These are phyloP conservation scores for Homalodisca vitripennis DNA, from an alignment of 1,140 invertebrate species.

Conservation along the genomic window DNA sequence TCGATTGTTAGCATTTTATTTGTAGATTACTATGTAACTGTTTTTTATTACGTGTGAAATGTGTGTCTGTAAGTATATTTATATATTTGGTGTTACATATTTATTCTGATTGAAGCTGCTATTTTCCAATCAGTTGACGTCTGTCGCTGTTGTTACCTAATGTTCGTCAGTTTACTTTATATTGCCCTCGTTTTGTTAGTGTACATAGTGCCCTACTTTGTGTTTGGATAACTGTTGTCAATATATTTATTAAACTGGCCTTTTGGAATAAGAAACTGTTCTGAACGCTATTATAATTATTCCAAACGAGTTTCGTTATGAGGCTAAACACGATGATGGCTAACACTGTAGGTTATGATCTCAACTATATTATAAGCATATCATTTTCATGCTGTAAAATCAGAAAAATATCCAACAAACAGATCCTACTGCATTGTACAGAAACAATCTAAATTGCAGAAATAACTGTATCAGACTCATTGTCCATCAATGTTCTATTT, in stretches of 20 bases:
- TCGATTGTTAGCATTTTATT: slow-evolving; percentile 27
- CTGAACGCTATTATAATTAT: background rate
- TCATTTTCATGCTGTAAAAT: background rate
- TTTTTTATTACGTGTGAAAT: slow-evolving; percentile 28
- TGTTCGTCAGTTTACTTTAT: slow-evolving; percentile 12
- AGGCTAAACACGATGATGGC: background rate
- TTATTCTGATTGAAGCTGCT: slow-evolving; percentile 22
- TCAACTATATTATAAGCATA: slow-evolving; percentile 8
- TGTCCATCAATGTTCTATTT: too few species aligned
- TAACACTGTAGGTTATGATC: background rate
- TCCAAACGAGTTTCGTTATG: background rate
- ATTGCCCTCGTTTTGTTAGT: background rate
- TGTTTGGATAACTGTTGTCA: background rate
- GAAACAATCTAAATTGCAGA: too few species aligned
- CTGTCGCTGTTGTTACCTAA: slow-evolving; percentile 8
- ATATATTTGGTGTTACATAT: slow-evolving; percentile 32
- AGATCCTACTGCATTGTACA: too few species aligned
- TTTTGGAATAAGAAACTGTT: background rate
- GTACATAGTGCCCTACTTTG: background rate
- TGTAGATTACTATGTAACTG: slow-evolving; percentile 27
- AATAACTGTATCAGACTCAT: too few species aligned
- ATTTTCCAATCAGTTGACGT: slow-evolving; percentile 1
- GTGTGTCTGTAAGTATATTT: slow-evolving; percentile 32
- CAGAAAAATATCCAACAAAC: too few species aligned
- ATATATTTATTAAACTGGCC: slow-evolving; percentile 3